Evolutionary conservation across 2,888 invertebrate species (phyloP), one percentile per base, ranked within the genome.

Genomic region (Agrypnus murinus): DNA sequence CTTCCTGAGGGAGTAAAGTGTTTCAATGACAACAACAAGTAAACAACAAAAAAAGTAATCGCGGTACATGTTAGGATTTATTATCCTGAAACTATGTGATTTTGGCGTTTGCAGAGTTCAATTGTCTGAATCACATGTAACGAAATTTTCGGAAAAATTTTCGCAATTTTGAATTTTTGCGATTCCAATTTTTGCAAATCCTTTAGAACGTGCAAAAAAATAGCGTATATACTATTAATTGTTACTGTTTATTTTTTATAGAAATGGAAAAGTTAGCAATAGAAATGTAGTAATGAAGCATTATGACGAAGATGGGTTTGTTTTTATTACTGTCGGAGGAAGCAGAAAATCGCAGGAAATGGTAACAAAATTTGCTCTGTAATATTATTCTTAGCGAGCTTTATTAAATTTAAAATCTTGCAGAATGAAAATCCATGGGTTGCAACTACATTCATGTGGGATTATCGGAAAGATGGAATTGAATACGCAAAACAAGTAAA

Each of bases 391-490:
- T 50, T 17, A 40, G 14, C n/a, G n/a, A n/a, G 15, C 14, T 31
- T 38, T 19, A 14, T 45, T 5, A 19, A 1, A 45, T 40, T 19
- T 60, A 36, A 6, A 17, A 12, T 2, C 8, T 68, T 68, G 10
- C 45, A 88, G 88, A 76, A 77, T 36, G 84, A 85, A 57, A 84
- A 86, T 59, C 86, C 87, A 0, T 76, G 79, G 10, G 86, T 84
- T 7, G 84, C 87, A 0, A 84, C 86, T 79, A 84, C 86, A 25
- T 87, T 87, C 69, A 76, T 86, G 1, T 87, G 87, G 87, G 74
- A 78, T 4, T 86, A 85, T 63, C 64, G 62, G 31, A 77, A 79
- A 43, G 75, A 80, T 53, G 79, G 74, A 9, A 50, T 74, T 15
- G 58, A 69, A 31, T 75, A 81, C 9, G 60, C 75, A 0, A 77